Percentiles rank a stretch among this genome's conserved stretches.
Conservation (phyloP, 2,888 invertebrate genomes). For the Drosophila nr. medialis region DNA sequence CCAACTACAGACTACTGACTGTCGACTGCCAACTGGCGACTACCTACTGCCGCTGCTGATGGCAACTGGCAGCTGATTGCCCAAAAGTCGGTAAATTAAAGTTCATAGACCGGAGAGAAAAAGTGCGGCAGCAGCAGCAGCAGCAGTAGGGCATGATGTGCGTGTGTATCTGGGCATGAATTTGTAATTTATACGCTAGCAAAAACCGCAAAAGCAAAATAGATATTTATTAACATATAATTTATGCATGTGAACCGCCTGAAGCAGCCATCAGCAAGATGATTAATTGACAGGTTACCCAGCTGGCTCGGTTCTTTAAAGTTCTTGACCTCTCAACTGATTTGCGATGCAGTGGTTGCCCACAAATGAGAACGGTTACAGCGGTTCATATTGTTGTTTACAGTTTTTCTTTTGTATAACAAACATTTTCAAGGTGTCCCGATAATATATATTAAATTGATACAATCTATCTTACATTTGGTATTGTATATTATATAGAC, state of each 20-base stretch:
- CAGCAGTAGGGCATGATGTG: slow-evolving; percentile 7
- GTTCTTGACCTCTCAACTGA: slow-evolving; percentile 44
- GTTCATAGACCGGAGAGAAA: slow-evolving; percentile 48
- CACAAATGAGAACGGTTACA: neutral
- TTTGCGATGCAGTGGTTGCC: slow-evolving; percentile 39
- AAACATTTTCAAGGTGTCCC: neutral
- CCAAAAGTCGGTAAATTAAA: slow-evolving; percentile 78
- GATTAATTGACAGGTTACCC: slow-evolving; percentile 65
- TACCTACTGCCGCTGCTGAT: slow-evolving; percentile 20
- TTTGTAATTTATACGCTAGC: slow-evolving; percentile 75
- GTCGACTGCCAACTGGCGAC: slow-evolving; percentile 4
- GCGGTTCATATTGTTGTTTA: neutral
- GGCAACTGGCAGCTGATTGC: slow-evolving; percentile 75
- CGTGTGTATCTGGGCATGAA: slow-evolving; percentile 58
- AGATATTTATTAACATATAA: slow-evolving; percentile 79
- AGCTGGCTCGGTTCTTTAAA: slow-evolving; percentile 50
- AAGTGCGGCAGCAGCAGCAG: neutral
- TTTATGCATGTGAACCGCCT: slow-evolving; percentile 71
- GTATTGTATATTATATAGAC: neutral
- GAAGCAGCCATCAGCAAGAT: slow-evolving; percentile 40
- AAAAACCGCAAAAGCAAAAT: slow-evolving; percentile 78
- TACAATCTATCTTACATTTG: neutral
- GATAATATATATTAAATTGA: neutral
- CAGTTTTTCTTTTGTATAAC: neutral
- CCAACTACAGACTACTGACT: slow-evolving; percentile 2